Evolutionary conservation across 2,888 invertebrate genomes (phyloP).

Genomic region (Dendrolimus houi): DNA sequence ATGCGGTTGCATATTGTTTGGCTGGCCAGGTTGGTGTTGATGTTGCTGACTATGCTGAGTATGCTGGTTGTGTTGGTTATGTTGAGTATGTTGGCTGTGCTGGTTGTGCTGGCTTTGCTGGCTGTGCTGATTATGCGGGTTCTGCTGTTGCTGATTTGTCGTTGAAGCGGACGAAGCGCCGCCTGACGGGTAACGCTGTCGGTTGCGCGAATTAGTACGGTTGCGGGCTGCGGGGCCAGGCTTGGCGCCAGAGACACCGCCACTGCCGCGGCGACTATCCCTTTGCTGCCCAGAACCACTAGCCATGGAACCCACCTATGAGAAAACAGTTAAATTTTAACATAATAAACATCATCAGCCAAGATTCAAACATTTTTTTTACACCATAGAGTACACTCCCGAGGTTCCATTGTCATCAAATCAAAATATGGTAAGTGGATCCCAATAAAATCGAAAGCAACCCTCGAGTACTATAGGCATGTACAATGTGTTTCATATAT

Average conservation of each 20-base stretch:
- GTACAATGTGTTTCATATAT: too few species aligned
- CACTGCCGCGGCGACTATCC: conserved; percentile 50
- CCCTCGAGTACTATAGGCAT: too few species aligned
- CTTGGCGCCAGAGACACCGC: conserved; percentile 32
- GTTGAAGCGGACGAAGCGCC: conserved; percentile 28
- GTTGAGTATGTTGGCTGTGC: conserved; percentile 21
- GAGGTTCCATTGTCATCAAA: too few species aligned
- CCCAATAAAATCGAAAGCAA: too few species aligned
- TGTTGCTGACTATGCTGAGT: conserved; percentile 8
- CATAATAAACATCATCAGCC: conserved; percentile 1
- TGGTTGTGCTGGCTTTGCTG: conserved; percentile 43
- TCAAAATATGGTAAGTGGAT: too few species aligned
- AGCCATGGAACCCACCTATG: conserved; percentile 45
- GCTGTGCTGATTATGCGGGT: conserved; percentile 42
- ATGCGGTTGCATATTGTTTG: conserved; percentile 12
- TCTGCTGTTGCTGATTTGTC: conserved; percentile 36
- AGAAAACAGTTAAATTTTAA: not conserved
- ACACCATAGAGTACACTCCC: too few species aligned
- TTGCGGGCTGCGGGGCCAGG: conserved; percentile 32
- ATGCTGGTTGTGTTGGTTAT: conserved; percentile 18
- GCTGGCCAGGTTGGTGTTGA: conserved; percentile 7
- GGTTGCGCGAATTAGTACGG: conserved; percentile 42
- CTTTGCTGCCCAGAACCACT: conserved; percentile 49
- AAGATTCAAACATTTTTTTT: too few species aligned
- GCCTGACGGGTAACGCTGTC: conserved; percentile 46